Evolutionary conservation across 2,888 invertebrate genomes (phyloP).

Genomic region (Noctua comes): DNA sequence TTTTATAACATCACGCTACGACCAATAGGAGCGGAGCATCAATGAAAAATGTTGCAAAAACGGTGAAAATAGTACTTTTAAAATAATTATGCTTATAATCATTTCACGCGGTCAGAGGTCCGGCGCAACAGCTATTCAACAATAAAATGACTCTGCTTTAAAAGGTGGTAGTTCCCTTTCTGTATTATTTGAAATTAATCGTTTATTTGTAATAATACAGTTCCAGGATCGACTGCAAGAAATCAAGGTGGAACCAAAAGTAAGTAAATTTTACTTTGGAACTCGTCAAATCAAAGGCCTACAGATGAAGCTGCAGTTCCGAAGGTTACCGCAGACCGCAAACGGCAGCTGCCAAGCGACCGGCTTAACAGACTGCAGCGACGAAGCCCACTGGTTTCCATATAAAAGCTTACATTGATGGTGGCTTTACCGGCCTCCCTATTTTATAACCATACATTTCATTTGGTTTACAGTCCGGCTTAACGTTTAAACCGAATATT

Average conservation of each 20-base stretch:
- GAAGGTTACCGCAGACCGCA: not conserved
- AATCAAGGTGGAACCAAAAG: not conserved
- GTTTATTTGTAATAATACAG: constrained; percentile 27
- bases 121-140: too few relatives aligned
- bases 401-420: not conserved
- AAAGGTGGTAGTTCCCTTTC: not conserved
- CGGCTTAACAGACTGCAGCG: not conserved
- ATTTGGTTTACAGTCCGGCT: too few relatives aligned
- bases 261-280: constrained; percentile 22
- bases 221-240: constrained; percentile 13
- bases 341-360: not conserved
- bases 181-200: constrained; percentile 12
- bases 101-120: too few relatives aligned
- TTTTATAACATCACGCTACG: too few relatives aligned
- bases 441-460: too few relatives aligned
- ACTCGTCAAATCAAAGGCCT: not conserved
- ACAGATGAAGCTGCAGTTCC: not conserved
- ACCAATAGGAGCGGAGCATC: too few relatives aligned
- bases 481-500: too few relatives aligned
- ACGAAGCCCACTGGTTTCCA: not conserved
- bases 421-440: not conserved
- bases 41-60: too few relatives aligned
- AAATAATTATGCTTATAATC: too few relatives aligned
- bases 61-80: too few relatives aligned
- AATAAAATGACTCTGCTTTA: not conserved